These are phyloP conservation scores for Drosophila colorata DNA, from an alignment of 2,888 invertebrate genomes.

Conservation along the genomic window DNA sequence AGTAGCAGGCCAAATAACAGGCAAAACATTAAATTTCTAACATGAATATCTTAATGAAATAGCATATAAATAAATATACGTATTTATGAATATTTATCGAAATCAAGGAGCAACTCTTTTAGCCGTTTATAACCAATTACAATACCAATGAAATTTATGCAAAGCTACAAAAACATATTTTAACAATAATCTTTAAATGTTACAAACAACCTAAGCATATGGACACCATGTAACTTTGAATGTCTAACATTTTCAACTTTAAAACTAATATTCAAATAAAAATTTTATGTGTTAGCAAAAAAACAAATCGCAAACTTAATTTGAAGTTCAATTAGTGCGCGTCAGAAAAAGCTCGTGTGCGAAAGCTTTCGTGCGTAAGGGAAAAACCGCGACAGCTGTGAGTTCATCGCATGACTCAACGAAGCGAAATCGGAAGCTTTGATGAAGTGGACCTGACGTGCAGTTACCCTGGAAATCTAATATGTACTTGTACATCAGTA, in stretches of 20 bases:
- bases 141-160: conserved; percentile 63
- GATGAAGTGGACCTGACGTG: background rate
- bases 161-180: conserved; percentile 65
- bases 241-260: conserved; percentile 75
- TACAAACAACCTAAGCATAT: conserved; percentile 62
- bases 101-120: conserved; percentile 33
- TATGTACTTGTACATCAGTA: background rate
- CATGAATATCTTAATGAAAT: conserved; percentile 38
- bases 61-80: conserved; percentile 33
- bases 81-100: conserved; percentile 35
- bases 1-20: conserved; percentile 27
- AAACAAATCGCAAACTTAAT: background rate
- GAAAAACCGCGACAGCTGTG: conserved; percentile 34
- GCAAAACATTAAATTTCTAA: conserved; percentile 33
- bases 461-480: conserved; percentile 19
- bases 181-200: conserved; percentile 59
- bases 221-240: conserved; percentile 70
- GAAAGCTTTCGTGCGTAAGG: conserved; percentile 37
- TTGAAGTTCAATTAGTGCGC: conserved; percentile 21
- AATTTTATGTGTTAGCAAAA: conserved; percentile 71
- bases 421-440: background rate
- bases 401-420: conserved; percentile 48
- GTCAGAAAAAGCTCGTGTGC: conserved; percentile 39
- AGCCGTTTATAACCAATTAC: conserved; percentile 32
- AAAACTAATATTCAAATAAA: conserved; percentile 75